A percentile compares a stretch with the other conserved stretches of the same genome.
These are phyloP conservation scores for Trichogramma evanescens DNA, from an alignment of 2,888 invertebrate species.

Conservation along the genomic window DNA sequence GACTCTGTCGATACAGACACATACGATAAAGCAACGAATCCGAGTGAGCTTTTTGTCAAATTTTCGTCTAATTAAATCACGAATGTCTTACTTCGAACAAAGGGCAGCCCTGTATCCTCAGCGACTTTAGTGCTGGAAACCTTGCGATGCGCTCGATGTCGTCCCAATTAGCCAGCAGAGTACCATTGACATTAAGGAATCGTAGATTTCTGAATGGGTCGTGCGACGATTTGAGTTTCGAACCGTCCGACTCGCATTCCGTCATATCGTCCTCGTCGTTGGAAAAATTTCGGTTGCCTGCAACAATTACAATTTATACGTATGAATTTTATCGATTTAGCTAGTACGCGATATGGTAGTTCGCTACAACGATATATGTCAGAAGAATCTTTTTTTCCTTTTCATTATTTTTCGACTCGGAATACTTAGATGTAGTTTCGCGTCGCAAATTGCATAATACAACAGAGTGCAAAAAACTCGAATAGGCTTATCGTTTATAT, in stretches of 20 bases:
- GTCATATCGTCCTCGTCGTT: conserved; percentile 43
- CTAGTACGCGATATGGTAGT: no score
- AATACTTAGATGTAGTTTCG: no score
- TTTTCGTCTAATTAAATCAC: neutral
- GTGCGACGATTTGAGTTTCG: conserved; percentile 40
- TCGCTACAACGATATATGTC: no score
- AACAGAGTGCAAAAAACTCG: no score
- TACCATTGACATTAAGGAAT: conserved; percentile 79
- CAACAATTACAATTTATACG: neutral
- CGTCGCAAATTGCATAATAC: no score
- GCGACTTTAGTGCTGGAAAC: conserved; percentile 75
- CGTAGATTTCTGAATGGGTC: conserved; percentile 59
- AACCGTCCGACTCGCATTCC: conserved; percentile 51
- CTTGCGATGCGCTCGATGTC: conserved; percentile 79
- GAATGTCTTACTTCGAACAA: conserved; percentile 50
- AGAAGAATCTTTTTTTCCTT: no score
- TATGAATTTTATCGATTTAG: no score
- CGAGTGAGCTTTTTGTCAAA: neutral
- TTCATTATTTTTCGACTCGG: no score
- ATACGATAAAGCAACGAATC: neutral
- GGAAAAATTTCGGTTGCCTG: conserved; percentile 30
- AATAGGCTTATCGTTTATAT: no score
- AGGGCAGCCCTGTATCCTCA: conserved; percentile 72
- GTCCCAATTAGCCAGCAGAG: conserved; percentile 76
- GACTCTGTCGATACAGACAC: conserved; percentile 33